Evolutionary conservation across 1,140 invertebrate genomes (phyloP).

Genomic region (Dendroctonus ponderosae): DNA sequence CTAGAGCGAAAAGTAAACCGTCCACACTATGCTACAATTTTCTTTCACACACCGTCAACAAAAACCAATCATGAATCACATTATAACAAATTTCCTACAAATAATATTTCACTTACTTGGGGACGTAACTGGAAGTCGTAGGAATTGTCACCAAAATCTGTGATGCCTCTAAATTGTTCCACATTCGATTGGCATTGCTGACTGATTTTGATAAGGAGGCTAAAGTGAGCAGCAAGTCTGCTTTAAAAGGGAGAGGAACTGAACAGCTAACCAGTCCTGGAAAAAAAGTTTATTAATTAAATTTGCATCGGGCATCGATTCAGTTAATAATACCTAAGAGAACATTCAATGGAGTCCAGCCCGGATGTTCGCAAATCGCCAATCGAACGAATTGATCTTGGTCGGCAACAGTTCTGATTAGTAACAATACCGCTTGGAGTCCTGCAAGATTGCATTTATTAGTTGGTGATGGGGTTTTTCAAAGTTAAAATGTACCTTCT

Average conservation of each 20-base stretch:
- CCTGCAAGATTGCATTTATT: conserved; percentile 43
- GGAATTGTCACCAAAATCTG: conserved; percentile 76
- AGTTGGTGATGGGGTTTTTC: background rate
- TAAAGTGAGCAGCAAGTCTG: conserved; percentile 73
- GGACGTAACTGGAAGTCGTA: conserved; percentile 62
- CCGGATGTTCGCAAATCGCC: conserved; percentile 80
- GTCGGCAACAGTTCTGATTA: conserved; percentile 74
- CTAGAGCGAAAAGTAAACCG: too few relatives aligned
- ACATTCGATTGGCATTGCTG: conserved; percentile 74
- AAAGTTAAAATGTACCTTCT: conserved; percentile 56
- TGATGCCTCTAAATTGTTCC: conserved; percentile 83
- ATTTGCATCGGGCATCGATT: background rate
- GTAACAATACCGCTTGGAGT: conserved; percentile 73
- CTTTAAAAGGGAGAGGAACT: conserved; percentile 81
- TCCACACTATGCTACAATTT: too few relatives aligned
- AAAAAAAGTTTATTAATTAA: conserved; percentile 3
- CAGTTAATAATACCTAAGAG: conserved; percentile 55
- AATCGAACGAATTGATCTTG: conserved; percentile 76
- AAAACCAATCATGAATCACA: too few relatives aligned
- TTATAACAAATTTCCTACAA: too few relatives aligned
- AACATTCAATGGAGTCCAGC: conserved; percentile 77
- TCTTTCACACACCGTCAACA: too few relatives aligned
- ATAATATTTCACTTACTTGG: conserved; percentile 46
- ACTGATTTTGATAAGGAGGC: conserved; percentile 73
- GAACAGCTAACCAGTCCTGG: conserved; percentile 78